phyloP scores from a whole-genome alignment of 2,888 invertebrate genomes.

The Diaperis boleti region DNA sequence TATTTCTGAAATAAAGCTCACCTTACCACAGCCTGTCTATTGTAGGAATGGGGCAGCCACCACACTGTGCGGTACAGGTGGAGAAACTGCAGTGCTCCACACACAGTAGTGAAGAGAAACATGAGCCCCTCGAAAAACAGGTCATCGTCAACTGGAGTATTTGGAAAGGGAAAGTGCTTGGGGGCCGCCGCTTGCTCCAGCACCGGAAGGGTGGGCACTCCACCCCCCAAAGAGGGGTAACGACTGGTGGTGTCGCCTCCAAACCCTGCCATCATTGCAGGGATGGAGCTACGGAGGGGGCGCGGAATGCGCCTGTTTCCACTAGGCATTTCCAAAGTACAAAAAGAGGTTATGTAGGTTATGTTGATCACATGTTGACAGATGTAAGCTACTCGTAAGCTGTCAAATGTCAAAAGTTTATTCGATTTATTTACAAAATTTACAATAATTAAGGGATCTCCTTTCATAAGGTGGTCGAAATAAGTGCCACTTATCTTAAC shows the following conservation, averaged over 20 bases:
- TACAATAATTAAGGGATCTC: too few species aligned
- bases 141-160: slow-evolving; percentile 82
- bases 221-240: slow-evolving; percentile 56
- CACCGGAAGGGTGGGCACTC: slow-evolving; percentile 58
- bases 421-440: too few species aligned
- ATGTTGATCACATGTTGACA: slow-evolving; percentile 3
- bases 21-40: slow-evolving; percentile 87
- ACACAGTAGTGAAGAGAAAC: slow-evolving; percentile 82
- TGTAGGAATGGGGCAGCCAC: slow-evolving; percentile 96
- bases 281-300: slow-evolving; percentile 52
- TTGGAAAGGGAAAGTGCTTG: slow-evolving; percentile 86
- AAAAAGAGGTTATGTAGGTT: slow-evolving; percentile 13
- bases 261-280: slow-evolving; percentile 55
- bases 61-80: slow-evolving; percentile 96
- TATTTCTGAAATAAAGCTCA: not conserved
- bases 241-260: slow-evolving; percentile 55
- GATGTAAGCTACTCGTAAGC: too few species aligned
- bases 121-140: slow-evolving; percentile 88
- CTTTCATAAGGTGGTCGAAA: too few species aligned
- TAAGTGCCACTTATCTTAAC: too few species aligned
- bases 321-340: slow-evolving; percentile 46
- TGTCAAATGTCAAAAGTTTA: too few species aligned
- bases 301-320: slow-evolving; percentile 55
- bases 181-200: slow-evolving; percentile 71
- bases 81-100: slow-evolving; percentile 89